These are phyloP conservation scores for Cosmia trapezina DNA, from an alignment of 2,888 invertebrate genomes.

Conservation along the genomic window DNA sequence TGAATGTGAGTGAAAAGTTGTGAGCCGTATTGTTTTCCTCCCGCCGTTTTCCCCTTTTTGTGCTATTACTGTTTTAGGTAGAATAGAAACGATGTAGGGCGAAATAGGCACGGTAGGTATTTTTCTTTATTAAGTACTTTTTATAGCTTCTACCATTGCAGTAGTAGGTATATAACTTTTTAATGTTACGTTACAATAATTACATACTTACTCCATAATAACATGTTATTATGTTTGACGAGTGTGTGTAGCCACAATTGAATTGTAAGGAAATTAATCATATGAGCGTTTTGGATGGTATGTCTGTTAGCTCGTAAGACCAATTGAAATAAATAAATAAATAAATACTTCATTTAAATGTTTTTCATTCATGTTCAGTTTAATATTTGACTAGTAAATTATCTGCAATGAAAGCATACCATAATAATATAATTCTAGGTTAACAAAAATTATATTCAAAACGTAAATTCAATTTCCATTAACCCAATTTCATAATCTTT, in stretches of 20 bases:
- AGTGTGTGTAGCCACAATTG: too few species aligned
- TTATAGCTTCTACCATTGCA: slow-evolving; percentile 3
- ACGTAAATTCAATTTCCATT: neutral
- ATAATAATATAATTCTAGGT: neutral
- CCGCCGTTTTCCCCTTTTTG: slow-evolving; percentile 14
- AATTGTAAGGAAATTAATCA: too few species aligned
- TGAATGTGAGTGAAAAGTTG: slow-evolving; percentile 49
- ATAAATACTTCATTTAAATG: too few species aligned
- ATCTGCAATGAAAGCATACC: neutral
- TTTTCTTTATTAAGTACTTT: slow-evolving; percentile 19
- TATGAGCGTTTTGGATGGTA: too few species aligned
- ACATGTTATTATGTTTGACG: too few species aligned
- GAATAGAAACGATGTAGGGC: slow-evolving; percentile 1
- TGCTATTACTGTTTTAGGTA: slow-evolving; percentile 38
- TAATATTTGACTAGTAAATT: neutral
- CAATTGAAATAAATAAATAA: too few species aligned
- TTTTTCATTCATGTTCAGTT: too few species aligned
- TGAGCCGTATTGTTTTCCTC: slow-evolving; percentile 46
- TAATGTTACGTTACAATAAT: too few species aligned
- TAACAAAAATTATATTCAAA: neutral
- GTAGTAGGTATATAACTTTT: neutral
- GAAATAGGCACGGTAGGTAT: slow-evolving; percentile 18
- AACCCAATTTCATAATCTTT: neutral
- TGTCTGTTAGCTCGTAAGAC: too few species aligned
- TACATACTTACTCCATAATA: neutral